Conservation (phyloP, 2,113 vertebrate genomes). For the Notarius quadriscutis region DNA sequence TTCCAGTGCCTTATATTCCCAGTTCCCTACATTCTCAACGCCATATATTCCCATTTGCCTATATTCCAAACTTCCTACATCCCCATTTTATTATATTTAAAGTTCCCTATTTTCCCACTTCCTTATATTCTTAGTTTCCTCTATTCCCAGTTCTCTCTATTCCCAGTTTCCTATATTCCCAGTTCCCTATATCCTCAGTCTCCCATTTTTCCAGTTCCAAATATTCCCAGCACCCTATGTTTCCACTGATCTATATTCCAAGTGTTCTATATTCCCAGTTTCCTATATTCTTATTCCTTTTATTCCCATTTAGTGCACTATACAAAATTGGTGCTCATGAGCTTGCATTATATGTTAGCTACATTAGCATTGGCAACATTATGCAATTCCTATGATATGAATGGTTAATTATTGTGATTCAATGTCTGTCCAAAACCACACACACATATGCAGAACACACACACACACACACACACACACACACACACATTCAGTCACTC, state of each 20-base stretch:
- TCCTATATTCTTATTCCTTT: not conserved
- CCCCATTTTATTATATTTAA: not conserved
- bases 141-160: not conserved
- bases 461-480: slow-evolving; percentile 24
- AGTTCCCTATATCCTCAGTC: not conserved
- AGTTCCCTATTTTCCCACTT: not conserved
- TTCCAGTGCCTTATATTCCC: not conserved
- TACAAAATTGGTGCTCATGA: too few species aligned
- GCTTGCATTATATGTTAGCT: not conserved
- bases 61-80: not conserved
- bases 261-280: not conserved
- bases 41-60: not conserved
- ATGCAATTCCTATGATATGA: not conserved
- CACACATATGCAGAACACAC: not conserved
- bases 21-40: not conserved
- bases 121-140: not conserved
- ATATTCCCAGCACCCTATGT: not conserved
- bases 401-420: not conserved
- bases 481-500: slow-evolving; percentile 8
- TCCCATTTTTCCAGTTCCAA: not conserved
- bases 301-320: not conserved
- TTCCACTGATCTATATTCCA: not conserved
- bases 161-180: not conserved
- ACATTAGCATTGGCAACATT: not conserved
- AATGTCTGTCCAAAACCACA: not conserved